Percentiles rank a stretch among this genome's conserved stretches.
Evolutionary conservation across 2,113 vertebrate species (phyloP).

Genomic region (Nettapus auritus): DNA sequence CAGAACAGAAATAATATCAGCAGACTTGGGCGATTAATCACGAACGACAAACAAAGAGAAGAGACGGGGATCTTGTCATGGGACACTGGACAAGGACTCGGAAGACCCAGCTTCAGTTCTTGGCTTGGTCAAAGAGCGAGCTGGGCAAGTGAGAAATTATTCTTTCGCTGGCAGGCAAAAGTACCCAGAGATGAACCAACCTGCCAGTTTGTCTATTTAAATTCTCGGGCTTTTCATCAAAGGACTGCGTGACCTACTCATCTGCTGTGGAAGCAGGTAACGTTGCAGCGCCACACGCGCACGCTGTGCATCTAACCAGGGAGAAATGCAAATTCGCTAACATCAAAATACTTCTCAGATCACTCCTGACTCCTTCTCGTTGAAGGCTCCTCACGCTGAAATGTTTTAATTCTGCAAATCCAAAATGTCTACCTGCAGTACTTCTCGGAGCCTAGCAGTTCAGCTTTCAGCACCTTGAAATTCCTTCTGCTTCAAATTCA

Average conservation of each 20-base stretch:
- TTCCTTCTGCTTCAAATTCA: not conserved
- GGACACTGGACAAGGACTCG: not conserved
- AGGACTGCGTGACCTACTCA: not conserved
- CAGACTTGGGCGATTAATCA: slow-evolving; percentile 40
- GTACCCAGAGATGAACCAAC: slow-evolving; percentile 22
- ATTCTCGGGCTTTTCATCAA: slow-evolving; percentile 9
- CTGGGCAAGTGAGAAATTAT: slow-evolving; percentile 33
- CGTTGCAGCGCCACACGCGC: not conserved
- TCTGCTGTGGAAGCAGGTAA: not conserved
- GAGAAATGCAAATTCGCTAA: not conserved
- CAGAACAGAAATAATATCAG: slow-evolving; percentile 56
- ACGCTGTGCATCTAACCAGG: not conserved
- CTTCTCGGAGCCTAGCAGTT: not conserved
- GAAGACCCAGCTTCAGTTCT: slow-evolving; percentile 1
- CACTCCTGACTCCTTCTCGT: not conserved
- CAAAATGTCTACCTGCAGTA: not conserved
- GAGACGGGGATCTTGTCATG: slow-evolving; percentile 20
- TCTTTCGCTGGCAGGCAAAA: not conserved
- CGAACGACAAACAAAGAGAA: not conserved
- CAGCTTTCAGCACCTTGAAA: not conserved
- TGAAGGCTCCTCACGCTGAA: not conserved
- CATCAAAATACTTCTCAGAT: not conserved
- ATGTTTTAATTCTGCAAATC: slow-evolving; percentile 29
- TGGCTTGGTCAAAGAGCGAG: slow-evolving; percentile 6
- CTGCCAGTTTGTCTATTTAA: slow-evolving; percentile 22